phyloP scores from a whole-genome alignment of 2,113 vertebrate species.

The Xenopus borealis region DNA sequence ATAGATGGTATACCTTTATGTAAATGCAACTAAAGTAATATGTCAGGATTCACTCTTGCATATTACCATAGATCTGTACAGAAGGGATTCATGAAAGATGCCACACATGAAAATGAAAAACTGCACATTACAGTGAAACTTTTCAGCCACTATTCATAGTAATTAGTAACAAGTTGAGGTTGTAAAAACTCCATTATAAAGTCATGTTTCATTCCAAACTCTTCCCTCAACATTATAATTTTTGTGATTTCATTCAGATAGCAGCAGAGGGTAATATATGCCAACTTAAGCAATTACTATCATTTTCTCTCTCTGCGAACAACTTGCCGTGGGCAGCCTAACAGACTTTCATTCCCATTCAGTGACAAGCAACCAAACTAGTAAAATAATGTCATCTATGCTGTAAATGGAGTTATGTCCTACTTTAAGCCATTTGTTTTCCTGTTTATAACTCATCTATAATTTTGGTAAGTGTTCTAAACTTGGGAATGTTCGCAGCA shows the following conservation, averaged over 20 bases:
- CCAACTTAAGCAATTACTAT: constrained; percentile 30
- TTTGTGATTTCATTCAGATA: constrained; percentile 9
- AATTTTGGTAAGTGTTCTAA: too few relatives aligned
- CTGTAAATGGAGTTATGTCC: neutral
- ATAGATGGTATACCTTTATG: too few relatives aligned
- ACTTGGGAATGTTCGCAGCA: too few relatives aligned
- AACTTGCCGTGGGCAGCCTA: constrained; percentile 22
- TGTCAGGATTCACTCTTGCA: too few relatives aligned
- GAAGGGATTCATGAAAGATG: too few relatives aligned
- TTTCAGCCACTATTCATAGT: neutral
- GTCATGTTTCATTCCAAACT: constrained; percentile 16
- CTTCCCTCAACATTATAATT: neutral
- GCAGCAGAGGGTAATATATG: constrained; percentile 27
- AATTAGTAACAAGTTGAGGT: constrained; percentile 23
- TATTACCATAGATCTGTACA: too few relatives aligned
- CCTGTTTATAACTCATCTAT: neutral
- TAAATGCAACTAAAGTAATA: too few relatives aligned
- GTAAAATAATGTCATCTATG: neutral
- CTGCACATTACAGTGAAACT: too few relatives aligned
- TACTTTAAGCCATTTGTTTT: too few relatives aligned
- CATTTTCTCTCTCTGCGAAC: constrained; percentile 20
- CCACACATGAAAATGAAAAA: too few relatives aligned
- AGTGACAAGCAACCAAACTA: neutral
- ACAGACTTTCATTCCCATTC: constrained; percentile 14
- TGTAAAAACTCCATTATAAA: constrained; percentile 11